Evolutionary conservation across 2,888 invertebrate genomes (phyloP).

Genomic region (Terebella lapidaria): DNA sequence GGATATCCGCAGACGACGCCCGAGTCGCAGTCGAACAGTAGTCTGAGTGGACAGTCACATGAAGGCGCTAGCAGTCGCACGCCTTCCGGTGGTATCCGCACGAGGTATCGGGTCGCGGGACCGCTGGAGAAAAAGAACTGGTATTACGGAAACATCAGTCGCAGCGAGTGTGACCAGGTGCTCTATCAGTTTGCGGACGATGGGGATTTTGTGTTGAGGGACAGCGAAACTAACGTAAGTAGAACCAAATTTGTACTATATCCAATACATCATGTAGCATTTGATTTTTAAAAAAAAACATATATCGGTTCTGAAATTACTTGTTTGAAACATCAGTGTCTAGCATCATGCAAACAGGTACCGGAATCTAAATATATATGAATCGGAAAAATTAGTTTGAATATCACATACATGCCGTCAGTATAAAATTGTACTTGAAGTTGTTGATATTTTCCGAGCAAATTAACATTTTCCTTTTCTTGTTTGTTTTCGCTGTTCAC

Average conservation of each 20-base stretch:
- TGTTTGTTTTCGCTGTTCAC: constrained; percentile 44
- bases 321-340: no score
- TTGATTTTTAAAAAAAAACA: no score
- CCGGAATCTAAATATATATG: no score
- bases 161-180: constrained; percentile 92
- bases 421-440: no score
- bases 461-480: no score
- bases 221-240: constrained; percentile 97
- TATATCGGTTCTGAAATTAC: no score
- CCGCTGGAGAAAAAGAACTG: constrained; percentile 63
- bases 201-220: constrained; percentile 97
- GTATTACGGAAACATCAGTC: constrained; percentile 95
- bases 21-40: constrained; percentile 48
- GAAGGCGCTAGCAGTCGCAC: constrained; percentile 22
- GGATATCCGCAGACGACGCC: constrained; percentile 33
- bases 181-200: constrained; percentile 92
- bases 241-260: no score
- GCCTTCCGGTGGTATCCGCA: constrained; percentile 19
- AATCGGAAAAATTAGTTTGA: no score
- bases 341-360: no score
- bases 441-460: no score
- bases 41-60: constrained; percentile 29
- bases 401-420: no score
- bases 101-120: constrained; percentile 25
- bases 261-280: no score